Base-by-base conservation (phyloP, 2,888 invertebrate genomes). In the Pammene aurita region DNA sequence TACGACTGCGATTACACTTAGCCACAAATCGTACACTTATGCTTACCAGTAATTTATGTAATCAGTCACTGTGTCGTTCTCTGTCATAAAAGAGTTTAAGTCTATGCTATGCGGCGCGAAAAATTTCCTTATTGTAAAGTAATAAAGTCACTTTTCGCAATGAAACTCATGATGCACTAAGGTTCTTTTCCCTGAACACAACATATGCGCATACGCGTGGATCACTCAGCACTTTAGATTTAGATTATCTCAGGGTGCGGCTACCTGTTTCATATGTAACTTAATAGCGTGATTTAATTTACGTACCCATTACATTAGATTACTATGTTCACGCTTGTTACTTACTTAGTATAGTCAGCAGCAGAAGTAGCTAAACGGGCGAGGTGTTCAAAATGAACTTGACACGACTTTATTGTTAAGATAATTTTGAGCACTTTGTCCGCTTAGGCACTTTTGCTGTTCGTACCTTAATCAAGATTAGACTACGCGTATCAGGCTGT, bases 31-130 rank as follows among this genome's bases (percentile, higher is more conserved):
- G 58, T 26, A 58, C 50, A 26, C 50, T 48, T 42, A 57, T 48
- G 46, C 46, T 18, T 26, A 66, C 66, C 14, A 42, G 66, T 58
- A 63, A 68, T 68, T 68, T 63, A 68, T 63, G 26, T 57, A 68
- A 68, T 56, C 50, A 63, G 50, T 7, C 38, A 13, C 1, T 7
- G 5, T 54, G n/a, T 34, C 44, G 13, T 26, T 34, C 18, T 26
- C 10, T 13, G 10, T 10, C 11, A 26, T 52, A 26, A 13, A 52
- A 13, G 10, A 52, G 7, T 13, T 13, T 11, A 26, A n/a, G 26
- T 26, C 50, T 52, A 6, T 44, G 7, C 5, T 26, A 52, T 4
- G 9, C 7, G 52, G 26, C 26, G 4, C 26, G 44, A 54, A 34
- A n/a, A 35, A 7, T n/a, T 1, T 34, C 54, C 34, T 54, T 54